phyloP scores from a whole-genome alignment of 2,797 vertebrate species.

The Natrix natrix region DNA sequence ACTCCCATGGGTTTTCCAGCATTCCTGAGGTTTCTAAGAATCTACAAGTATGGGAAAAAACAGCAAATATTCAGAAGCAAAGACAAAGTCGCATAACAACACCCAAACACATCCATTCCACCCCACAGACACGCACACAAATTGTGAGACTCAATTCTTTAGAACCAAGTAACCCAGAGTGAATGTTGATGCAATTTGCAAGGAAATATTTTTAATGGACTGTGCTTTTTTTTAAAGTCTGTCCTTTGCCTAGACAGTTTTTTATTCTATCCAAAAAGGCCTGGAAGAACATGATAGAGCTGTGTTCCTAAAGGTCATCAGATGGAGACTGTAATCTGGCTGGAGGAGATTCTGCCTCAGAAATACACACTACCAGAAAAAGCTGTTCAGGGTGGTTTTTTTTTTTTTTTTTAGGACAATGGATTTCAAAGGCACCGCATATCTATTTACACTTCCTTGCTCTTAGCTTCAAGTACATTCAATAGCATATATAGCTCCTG shows the following conservation, averaged over 20 bases:
- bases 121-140: background rate
- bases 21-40: constrained; percentile 2
- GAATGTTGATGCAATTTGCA: background rate
- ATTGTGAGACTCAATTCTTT: background rate
- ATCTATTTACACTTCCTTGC: background rate
- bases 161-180: background rate
- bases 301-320: background rate
- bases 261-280: background rate
- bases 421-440: background rate
- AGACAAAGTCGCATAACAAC: background rate
- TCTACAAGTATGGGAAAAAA: background rate
- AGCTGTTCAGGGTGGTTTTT: too few relatives aligned
- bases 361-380: background rate
- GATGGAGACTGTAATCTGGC: background rate
- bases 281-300: background rate
- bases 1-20: background rate
- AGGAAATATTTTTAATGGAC: background rate
- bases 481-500: background rate
- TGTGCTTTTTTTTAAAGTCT: background rate
- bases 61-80: background rate
- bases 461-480: background rate
- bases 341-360: too few relatives aligned
- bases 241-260: background rate
- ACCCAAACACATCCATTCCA: background rate
- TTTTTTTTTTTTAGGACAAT: background rate